phyloP scores from a whole-genome alignment of 2,888 invertebrate species.

The Pocota personata region DNA sequence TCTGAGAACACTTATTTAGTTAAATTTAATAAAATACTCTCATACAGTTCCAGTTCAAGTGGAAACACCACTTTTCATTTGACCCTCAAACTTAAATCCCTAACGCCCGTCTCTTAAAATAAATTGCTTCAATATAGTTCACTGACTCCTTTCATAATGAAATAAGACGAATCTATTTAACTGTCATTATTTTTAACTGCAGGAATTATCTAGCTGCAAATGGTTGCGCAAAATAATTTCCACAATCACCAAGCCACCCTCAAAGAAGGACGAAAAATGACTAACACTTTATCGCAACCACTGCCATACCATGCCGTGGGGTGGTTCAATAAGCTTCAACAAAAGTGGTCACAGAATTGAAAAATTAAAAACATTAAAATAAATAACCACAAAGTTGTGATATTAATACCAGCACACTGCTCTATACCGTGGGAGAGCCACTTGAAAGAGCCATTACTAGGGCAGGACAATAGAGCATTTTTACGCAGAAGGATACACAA shows the following conservation, averaged over 20 bases:
- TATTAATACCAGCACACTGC: slow-evolving; percentile 67
- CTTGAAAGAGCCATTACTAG: slow-evolving; percentile 37
- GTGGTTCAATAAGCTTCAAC: slow-evolving; percentile 66
- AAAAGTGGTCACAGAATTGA: slow-evolving; percentile 70
- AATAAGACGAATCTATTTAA: slow-evolving; percentile 74
- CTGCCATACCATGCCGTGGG: background rate
- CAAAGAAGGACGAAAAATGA: slow-evolving; percentile 63
- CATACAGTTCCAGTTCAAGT: background rate
- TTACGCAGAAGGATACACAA: slow-evolving; percentile 61
- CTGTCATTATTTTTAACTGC: slow-evolving; percentile 74
- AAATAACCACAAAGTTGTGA: slow-evolving; percentile 75
- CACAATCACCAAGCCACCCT: slow-evolving; percentile 44
- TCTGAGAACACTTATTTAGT: background rate
- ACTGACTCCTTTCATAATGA: slow-evolving; percentile 69
- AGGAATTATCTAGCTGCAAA: slow-evolving; percentile 72
- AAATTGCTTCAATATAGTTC: slow-evolving; percentile 69
- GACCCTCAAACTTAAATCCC: slow-evolving; percentile 14
- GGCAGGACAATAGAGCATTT: slow-evolving; percentile 60
- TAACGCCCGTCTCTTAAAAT: slow-evolving; percentile 33
- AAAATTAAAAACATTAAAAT: slow-evolving; percentile 76
- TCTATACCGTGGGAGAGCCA: slow-evolving; percentile 28
- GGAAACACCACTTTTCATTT: slow-evolving; percentile 2
- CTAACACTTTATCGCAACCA: slow-evolving; percentile 65
- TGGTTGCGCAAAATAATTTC: slow-evolving; percentile 70
- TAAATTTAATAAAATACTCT: background rate